Base-by-base conservation (phyloP, 1,140 invertebrate species). In the Xylocopa sonorina region DNA sequence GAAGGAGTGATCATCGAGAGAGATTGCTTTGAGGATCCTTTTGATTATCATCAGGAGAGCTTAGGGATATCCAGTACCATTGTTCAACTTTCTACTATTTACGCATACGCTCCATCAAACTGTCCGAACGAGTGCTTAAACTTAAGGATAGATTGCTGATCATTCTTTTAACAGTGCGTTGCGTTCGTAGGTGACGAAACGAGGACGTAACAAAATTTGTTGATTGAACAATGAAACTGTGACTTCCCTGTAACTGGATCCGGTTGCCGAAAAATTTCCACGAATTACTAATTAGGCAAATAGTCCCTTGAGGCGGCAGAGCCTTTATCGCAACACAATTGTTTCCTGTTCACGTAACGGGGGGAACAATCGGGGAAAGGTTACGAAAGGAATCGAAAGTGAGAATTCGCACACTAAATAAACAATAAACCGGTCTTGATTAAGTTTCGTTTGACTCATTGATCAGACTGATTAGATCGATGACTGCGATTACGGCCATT, bases 361-460 rank as follows among this genome's bases (percentile, higher is more conserved):
- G 57, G 58, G 14, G 48, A 69, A 71, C 62, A 72, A 64, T 58
- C 41, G 58, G 76, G 76, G 55, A 72, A 78, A 72, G 68, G 48
- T 78, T 72, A 72, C 76, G 76, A 78, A 78, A 71, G 76, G 68
- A 78, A 78, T 72, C 63, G 64, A 80, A 81, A 71, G 67, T 78
- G 66, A 66, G 74, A 78, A 72, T 79, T 82, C 67, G 78, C 63
- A 75, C 53, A 80, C 29, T 67, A 62, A 77, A 64, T 62, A 71
- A 76, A 75, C 80, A 69, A 68, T 80, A 80, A 72, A 72, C 67
- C 68, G 7, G 57, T 53, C 76, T 72, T 78, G 57, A 78, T 72
- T 78, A 78, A 27, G 68, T 60, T 63, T 67, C 87, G 90, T 91
- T 90, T 89, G 88, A 81, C 90, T 91, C 91, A 91, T 92, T 92